Base-by-base conservation (phyloP, 2,797 vertebrate species). In the Melanotaenia pygmaea region DNA sequence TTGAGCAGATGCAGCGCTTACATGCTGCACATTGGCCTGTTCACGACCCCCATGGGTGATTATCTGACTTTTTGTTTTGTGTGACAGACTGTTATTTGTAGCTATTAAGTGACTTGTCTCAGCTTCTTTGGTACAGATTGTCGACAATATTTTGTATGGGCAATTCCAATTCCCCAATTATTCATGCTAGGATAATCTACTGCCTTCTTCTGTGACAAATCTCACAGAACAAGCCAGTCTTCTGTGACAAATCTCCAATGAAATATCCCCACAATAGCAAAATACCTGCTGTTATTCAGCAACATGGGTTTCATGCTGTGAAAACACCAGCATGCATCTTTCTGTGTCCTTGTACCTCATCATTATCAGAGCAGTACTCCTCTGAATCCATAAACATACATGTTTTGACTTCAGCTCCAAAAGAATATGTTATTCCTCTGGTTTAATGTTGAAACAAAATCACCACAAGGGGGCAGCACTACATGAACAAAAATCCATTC, bases 61-160 rank as follows among this genome's bases (percentile, higher is more conserved):
- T 0, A n/a, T 26, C 40, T 34, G 37, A 58, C 53, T 58, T 57
- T 43, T n/a, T 56, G 8, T n/a, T 67, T 67, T 67, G 37, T 37
- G 38, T 37, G 26, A 43, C 35, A 2, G 5, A 11, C 35, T 0
- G 12, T 20, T 28, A 40, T 70, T 54, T 61, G 3, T 14, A 73
- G 24, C 37, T 34, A 24, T 45, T 58, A 10, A 7, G 40, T 12
- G 20, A 14, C 40, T 47, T 8, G 34, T 18, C 12, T 1, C 40
- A 24, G 5, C 30, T 16, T 32, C 28, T 32, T 56, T 16, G 3
- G 4, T 3, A 18, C 6, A 57, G 28, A 56, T 30, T 56, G 53
- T 14, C 26, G 14, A 28, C 53, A 56, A 57, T 14, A 32, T 32
- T 57, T 32, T 8, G 28, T 16, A 20, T 3, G 22, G 22, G 50